phyloP scores from a whole-genome alignment of 2,113 vertebrate species.

The Gobiocypris rarus region DNA sequence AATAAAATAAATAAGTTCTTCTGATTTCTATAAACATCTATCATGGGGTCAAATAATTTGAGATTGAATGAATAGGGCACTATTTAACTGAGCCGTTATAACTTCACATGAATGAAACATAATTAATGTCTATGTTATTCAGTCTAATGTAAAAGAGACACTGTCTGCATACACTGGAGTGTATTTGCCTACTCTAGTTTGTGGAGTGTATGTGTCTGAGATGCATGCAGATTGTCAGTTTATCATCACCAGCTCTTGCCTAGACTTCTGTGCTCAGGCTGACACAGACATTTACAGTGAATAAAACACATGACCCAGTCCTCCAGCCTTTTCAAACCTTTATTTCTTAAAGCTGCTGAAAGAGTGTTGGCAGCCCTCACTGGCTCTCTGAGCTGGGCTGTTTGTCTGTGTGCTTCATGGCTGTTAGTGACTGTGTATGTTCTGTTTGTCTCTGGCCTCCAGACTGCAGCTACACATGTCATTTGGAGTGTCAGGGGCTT shows the following conservation, averaged over 20 bases:
- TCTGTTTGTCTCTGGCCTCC: constrained; percentile 40
- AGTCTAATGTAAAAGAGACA: constrained; percentile 7
- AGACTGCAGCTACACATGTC: constrained; percentile 92
- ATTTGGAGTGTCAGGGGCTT: constrained; percentile 83
- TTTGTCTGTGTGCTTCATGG: constrained; percentile 34
- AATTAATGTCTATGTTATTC: constrained; percentile 5
- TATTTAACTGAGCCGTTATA: not conserved
- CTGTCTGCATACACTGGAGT: not conserved
- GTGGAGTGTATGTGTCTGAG: not conserved
- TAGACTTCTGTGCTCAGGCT: not conserved
- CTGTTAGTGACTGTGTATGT: constrained; percentile 28
- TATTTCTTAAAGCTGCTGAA: constrained; percentile 23
- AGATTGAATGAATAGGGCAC: not conserved
- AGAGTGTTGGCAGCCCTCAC: constrained; percentile 35
- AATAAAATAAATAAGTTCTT: not conserved
- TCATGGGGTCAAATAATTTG: not conserved
- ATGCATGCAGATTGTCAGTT: not conserved
- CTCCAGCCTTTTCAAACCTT: not conserved
- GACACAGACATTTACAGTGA: constrained; percentile 2
- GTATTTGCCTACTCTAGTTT: not conserved
- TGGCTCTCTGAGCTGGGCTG: constrained; percentile 11
- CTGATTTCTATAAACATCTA: not conserved
- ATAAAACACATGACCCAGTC: constrained; percentile 1
- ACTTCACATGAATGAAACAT: not conserved
- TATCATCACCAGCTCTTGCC: not conserved